Percentiles rank a stretch among this genome's conserved stretches.
Conservation (phyloP, 2,797 vertebrate species). For the Natrix natrix region DNA sequence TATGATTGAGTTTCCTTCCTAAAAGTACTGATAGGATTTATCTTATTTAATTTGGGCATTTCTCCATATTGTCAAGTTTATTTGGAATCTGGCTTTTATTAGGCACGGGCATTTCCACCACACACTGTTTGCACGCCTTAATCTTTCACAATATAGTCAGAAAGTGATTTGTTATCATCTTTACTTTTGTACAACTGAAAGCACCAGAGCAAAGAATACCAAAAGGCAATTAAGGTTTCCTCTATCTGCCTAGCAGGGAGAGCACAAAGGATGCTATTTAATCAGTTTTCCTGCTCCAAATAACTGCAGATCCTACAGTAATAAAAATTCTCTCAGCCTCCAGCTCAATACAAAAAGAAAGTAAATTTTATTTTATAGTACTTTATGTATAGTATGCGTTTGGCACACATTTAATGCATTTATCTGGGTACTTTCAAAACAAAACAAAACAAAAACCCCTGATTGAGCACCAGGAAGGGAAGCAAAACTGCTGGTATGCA, state of each 20-base stretch:
- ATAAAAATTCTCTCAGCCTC: not conserved
- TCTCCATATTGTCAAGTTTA: not conserved
- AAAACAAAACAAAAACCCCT: not conserved
- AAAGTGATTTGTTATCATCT: not conserved
- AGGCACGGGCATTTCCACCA: not conserved
- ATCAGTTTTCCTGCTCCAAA: constrained; percentile 31
- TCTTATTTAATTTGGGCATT: not conserved
- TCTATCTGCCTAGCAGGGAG: not conserved
- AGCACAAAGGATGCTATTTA: constrained; percentile 24
- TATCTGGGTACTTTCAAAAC: not conserved
- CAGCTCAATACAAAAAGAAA: constrained; percentile 29
- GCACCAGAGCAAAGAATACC: not conserved
- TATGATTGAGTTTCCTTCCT: not conserved
- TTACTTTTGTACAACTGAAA: not conserved
- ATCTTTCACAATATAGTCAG: not conserved
- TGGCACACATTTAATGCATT: not conserved
- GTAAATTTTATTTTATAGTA: constrained; percentile 26
- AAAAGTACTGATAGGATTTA: not conserved
- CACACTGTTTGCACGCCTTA: not conserved
- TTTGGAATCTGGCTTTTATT: not conserved
- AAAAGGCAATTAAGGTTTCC: not conserved
- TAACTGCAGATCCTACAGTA: not conserved
- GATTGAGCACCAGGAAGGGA: not conserved
- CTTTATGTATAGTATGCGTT: not conserved
- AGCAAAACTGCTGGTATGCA: not conserved